phyloP scores from a whole-genome alignment of 2,113 vertebrate species.

The Damaliscus lunatus region DNA sequence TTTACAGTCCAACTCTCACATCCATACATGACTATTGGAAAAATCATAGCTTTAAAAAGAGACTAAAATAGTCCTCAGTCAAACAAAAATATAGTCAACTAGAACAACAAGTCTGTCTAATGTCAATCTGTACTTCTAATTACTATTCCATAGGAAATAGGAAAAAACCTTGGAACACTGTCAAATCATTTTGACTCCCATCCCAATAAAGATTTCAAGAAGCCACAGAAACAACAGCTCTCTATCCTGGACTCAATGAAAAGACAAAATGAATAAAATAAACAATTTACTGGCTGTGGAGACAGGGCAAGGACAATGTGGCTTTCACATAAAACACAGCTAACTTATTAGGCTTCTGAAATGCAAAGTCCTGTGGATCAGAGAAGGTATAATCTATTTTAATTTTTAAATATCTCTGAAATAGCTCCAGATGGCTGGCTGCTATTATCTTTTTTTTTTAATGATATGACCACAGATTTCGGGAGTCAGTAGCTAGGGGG shows the following conservation, averaged over 20 bases:
- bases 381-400: not conserved
- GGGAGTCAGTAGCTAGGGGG: not conserved
- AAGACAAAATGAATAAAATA: slow-evolving; percentile 26
- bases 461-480: not conserved
- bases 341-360: not conserved
- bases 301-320: not conserved
- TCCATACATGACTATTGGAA: not conserved
- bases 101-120: not conserved
- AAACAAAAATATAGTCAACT: slow-evolving; percentile 21
- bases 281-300: not conserved
- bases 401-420: slow-evolving; percentile 12
- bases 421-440: not conserved
- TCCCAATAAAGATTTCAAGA: not conserved
- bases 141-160: not conserved
- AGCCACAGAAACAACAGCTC: not conserved
- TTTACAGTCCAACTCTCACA: not conserved
- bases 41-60: not conserved
- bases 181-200: not conserved
- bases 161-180: not conserved
- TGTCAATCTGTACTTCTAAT: not conserved
- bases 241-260: not conserved
- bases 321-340: not conserved
- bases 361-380: not conserved
- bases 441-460: not conserved
- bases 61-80: not conserved